Evolutionary conservation across 1,140 invertebrate species (phyloP).

Genomic region (Gryllus bimaculatus): DNA sequence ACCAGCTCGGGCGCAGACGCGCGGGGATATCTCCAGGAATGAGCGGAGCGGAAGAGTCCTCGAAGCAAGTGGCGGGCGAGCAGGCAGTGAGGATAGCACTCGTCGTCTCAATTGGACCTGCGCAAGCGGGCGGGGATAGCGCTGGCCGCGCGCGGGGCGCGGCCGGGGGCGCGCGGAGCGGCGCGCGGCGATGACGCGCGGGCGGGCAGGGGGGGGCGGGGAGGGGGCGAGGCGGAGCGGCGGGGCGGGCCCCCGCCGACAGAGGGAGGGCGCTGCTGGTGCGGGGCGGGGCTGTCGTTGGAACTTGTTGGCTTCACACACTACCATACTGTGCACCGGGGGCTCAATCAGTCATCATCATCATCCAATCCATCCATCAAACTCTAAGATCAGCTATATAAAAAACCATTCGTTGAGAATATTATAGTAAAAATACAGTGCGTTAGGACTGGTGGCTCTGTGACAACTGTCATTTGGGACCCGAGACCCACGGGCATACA

Average conservation of each 20-base stretch:
- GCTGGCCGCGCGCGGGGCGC: background rate
- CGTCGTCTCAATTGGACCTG: conserved; percentile 59
- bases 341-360: background rate
- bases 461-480: background rate
- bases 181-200: background rate
- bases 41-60: conserved; percentile 73
- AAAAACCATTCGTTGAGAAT: background rate
- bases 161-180: background rate
- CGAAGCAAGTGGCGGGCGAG: conserved; percentile 77
- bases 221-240: background rate
- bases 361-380: background rate
- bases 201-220: background rate
- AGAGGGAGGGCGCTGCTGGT: background rate
- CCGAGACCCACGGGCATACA: background rate
- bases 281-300: background rate
- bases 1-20: conserved; percentile 81
- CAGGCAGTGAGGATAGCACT: conserved; percentile 72
- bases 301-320: background rate
- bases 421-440: background rate
- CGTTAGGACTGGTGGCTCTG: background rate
- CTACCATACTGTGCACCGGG: background rate
- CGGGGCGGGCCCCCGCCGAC: background rate
- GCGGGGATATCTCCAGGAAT: conserved; percentile 80
- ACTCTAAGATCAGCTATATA: background rate
- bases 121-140: conserved; percentile 29